Conservation (phyloP, 1,140 invertebrate species). For the Fopius arisanus region DNA sequence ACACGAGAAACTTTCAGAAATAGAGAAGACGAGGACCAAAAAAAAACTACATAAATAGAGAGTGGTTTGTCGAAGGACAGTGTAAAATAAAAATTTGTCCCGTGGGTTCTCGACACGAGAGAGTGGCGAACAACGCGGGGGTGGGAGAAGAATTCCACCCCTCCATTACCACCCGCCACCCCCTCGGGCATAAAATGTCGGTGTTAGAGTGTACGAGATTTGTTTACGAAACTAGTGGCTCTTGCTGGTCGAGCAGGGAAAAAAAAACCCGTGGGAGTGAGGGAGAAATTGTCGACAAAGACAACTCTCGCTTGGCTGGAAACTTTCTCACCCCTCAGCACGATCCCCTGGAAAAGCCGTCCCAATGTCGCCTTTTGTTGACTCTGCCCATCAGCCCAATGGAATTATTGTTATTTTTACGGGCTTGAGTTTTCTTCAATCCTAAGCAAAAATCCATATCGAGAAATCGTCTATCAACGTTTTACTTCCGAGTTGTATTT, state of each 20-base stretch:
- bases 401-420: constrained; percentile 42
- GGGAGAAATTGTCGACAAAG: neutral
- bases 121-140: neutral
- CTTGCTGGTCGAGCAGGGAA: constrained; percentile 13
- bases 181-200: constrained; percentile 20
- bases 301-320: neutral
- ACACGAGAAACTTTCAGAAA: neutral
- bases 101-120: neutral
- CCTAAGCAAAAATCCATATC: constrained; percentile 29
- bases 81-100: constrained; percentile 27
- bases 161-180: neutral
- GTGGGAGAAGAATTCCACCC: no score
- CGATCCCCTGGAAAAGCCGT: neutral
- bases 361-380: constrained; percentile 33
- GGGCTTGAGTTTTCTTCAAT: constrained; percentile 24
- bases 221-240: constrained; percentile 29
- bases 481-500: neutral
- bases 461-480: neutral
- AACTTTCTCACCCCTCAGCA: neutral
- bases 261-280: neutral
- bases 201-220: constrained; percentile 17
- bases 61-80: constrained; percentile 2
- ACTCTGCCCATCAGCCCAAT: constrained; percentile 28
- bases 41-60: constrained; percentile 18
- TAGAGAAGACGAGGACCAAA: neutral